Conservation (phyloP, 2,888 invertebrate genomes). For the Exocentrus adspersus region DNA sequence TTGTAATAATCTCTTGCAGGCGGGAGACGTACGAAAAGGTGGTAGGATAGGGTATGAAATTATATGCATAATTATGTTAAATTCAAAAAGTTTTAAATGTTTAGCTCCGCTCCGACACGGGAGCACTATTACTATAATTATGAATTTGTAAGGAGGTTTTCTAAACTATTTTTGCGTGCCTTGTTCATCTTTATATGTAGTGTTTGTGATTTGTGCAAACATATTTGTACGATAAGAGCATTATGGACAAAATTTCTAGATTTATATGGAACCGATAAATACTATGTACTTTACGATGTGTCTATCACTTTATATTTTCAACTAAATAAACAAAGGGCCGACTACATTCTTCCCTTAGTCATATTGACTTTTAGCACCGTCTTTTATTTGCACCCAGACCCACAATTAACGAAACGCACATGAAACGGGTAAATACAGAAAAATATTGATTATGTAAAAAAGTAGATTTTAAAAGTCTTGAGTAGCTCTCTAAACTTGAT, state of each 20-base stretch:
- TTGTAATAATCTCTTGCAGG: slow-evolving; percentile 47
- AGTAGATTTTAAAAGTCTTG: too few species aligned
- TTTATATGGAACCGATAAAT: slow-evolving; percentile 59
- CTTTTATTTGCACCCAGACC: slow-evolving; percentile 46
- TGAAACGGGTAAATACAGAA: too few species aligned
- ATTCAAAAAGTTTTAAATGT: slow-evolving; percentile 50
- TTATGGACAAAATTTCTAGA: slow-evolving; percentile 57
- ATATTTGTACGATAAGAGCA: slow-evolving; percentile 49
- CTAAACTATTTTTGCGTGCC: slow-evolving; percentile 62
- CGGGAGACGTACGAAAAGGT: slow-evolving; percentile 42
- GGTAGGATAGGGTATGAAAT: slow-evolving; percentile 33
- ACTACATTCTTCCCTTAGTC: slow-evolving; percentile 61
- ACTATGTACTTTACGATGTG: slow-evolving; percentile 50
- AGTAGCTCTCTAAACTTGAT: too few species aligned
- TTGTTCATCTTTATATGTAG: slow-evolving; percentile 58
- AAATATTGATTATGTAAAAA: too few species aligned
- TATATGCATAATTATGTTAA: slow-evolving; percentile 37
- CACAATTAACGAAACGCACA: too few species aligned
- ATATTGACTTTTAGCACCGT: slow-evolving; percentile 59
- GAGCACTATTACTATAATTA: slow-evolving; percentile 41
- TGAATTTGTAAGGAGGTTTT: slow-evolving; percentile 52
- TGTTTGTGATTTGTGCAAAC: slow-evolving; percentile 53
- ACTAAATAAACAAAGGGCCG: slow-evolving; percentile 61
- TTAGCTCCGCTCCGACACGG: slow-evolving; percentile 48
- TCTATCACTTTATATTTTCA: slow-evolving; percentile 63